Evolutionary conservation across 2,113 vertebrate genomes (phyloP), one percentile per base, ranked within the genome.

Genomic region (Alethe diademata): DNA sequence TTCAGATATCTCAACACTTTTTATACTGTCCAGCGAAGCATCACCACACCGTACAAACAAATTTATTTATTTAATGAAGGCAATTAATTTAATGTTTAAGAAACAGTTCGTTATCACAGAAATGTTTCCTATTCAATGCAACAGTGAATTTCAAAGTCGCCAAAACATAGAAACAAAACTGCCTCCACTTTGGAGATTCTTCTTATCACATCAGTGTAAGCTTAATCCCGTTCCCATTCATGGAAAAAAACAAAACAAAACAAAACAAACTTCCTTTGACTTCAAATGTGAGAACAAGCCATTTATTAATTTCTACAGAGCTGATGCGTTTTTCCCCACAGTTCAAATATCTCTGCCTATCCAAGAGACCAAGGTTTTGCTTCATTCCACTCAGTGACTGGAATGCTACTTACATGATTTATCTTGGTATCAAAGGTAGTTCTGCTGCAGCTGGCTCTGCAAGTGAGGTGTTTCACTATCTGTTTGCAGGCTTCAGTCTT

Each of bases 401-500:
- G 56, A 88, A 60, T 33, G 18, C 18, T 78, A 98, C 99, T 99
- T 96, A 99, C 99, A 12, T 99, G 98, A 80, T 98, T 99, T 93
- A 99, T 98, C 80, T 98, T 98, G 94, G 98, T 94, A 91, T 99
- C 98, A 87, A 99, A 97, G 13, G 93, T 31, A 45, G 98, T 98
- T 78, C 97, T 97, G 97, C 98, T 98, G 85, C 97, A 88, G 91
- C 89, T 96, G 53, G 98, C 98, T 67, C 99, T 98, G 40, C 98
- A 97, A 38, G 97, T 96, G 71, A 99, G 98, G 93, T 99, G 99
- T 89, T 98, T 98, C 91, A 99, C 93, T 51, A 99, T 98, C 83
- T 99, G 99, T 80, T 98, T 99, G 96, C 98, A 98, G 73, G 99
- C 98, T 97, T 99, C 98, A 0, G 98, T 98, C 96, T 99, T 99